phyloP scores from a whole-genome alignment of 1,140 invertebrate species.

The Geopemphigus sp. region DNA sequence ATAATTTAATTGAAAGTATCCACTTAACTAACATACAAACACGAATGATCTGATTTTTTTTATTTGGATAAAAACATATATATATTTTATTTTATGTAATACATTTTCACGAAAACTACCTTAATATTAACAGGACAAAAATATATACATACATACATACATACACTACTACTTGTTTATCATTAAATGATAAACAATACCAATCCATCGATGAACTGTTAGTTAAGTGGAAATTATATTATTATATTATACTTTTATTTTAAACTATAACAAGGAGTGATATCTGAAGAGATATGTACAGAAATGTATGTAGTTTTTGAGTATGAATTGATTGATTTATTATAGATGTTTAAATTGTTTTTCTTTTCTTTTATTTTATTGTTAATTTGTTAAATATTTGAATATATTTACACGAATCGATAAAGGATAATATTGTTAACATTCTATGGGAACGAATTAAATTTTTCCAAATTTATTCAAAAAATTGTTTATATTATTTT shows the following conservation, averaged over 20 bases:
- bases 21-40: constrained; percentile 12
- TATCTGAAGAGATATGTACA: background rate
- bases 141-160: no score
- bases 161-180: background rate
- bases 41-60: background rate
- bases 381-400: constrained; percentile 39
- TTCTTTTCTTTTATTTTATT: constrained; percentile 26
- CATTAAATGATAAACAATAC: background rate
- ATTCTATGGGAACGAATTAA: constrained; percentile 16
- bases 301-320: constrained; percentile 35
- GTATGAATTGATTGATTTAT: constrained; percentile 24
- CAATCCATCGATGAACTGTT: background rate
- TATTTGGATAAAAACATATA: background rate
- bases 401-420: background rate
- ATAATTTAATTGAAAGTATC: constrained; percentile 4
- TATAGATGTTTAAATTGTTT: constrained; percentile 2
- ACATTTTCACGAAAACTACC: background rate
- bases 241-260: constrained; percentile 15
- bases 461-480: constrained; percentile 2
- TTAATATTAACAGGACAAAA: no score
- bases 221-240: constrained; percentile 21
- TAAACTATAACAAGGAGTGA: constrained; percentile 2
- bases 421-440: constrained; percentile 26
- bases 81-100: background rate
- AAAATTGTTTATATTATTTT: background rate